Base-by-base conservation (phyloP, 2,797 vertebrate genomes). In the Notolabrus celidotus region DNA sequence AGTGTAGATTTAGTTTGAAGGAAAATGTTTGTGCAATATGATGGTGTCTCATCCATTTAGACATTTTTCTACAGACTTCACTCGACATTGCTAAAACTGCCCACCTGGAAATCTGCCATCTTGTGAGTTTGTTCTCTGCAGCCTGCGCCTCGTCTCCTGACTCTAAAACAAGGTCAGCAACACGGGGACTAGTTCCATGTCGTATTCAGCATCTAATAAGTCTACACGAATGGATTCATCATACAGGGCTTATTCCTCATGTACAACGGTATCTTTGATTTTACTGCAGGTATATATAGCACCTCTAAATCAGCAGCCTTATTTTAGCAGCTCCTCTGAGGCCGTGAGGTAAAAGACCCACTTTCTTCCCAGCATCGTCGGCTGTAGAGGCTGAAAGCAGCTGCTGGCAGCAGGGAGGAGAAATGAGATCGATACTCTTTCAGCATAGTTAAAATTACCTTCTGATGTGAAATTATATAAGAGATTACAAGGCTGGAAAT, bases 311-410 rank as follows among this genome's bases (percentile, higher is more conserved):
- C 67, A 68, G 38, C 53, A 76, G 9, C 56, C 72, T 67, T 66
- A 53, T 71, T 72, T 67, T 70, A 74, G 73, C 23, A 67, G 53
- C 74, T 82, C 68, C 64, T 39, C 51, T 8, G 62, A 77, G 75
- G 50, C 68, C 45, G 45, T 16, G 50, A 61, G 62, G 60, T 60
- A 66, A 81, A 77, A 80, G 58, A 75, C 61, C 59, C 25, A 56
- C 81, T 76, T 78, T 75, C 64, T 59, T 57, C 60, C 52, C 63
- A 71, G 58, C 41, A 12, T 1, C 8, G 22, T 36, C 42, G 38
- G 14, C 47, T 71, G 38, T 31, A 29, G 53, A 47, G 58, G 39
- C 71, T 77, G 49, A 74, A 74, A 74, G 43, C 73, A 64, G 66
- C 56, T 58, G 34, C 34, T 15, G 22, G 45, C 52, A 39, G 56